Percentiles rank a stretch among this genome's conserved stretches.
These are phyloP conservation scores for Caracal caracal DNA, from an alignment of 2,113 vertebrate genomes.

Conservation along the genomic window DNA sequence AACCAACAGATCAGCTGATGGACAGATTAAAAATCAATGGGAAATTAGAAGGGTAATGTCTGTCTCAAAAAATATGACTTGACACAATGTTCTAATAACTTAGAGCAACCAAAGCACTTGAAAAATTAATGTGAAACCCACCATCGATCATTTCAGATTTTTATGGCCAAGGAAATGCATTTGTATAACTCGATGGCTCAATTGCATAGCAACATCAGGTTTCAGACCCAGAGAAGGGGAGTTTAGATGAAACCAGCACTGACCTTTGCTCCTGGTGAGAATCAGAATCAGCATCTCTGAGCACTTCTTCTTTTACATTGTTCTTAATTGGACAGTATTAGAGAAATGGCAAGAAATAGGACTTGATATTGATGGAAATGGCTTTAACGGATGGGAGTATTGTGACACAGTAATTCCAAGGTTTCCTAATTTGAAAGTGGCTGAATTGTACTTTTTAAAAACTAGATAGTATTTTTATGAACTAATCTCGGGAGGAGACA, in stretches of 20 bases:
- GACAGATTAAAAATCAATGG: background rate
- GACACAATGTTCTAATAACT: slow-evolving; percentile 51
- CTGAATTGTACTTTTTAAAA: slow-evolving; percentile 6
- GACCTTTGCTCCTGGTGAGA: slow-evolving; percentile 64
- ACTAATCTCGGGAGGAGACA: slow-evolving; percentile 35
- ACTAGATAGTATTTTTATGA: slow-evolving; percentile 46
- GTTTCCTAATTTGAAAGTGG: slow-evolving; percentile 55
- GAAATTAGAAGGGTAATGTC: slow-evolving; percentile 55
- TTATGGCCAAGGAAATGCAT: slow-evolving; percentile 33
- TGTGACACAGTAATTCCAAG: slow-evolving; percentile 55
- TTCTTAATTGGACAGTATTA: slow-evolving; percentile 67
- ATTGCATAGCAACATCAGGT: background rate
- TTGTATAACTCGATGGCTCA: slow-evolving; percentile 55
- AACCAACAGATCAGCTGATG: slow-evolving; percentile 18
- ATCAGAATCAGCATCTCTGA: slow-evolving; percentile 55
- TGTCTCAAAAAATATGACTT: slow-evolving; percentile 44
- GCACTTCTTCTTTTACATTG: slow-evolving; percentile 48
- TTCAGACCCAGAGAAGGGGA: slow-evolving; percentile 52
- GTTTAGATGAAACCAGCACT: slow-evolving; percentile 61
- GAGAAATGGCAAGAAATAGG: slow-evolving; percentile 51
- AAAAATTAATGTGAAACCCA: slow-evolving; percentile 69
- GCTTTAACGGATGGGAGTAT: slow-evolving; percentile 19
- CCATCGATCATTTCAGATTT: slow-evolving; percentile 61
- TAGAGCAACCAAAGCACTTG: slow-evolving; percentile 57
- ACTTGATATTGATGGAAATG: slow-evolving; percentile 46